Percentiles rank a stretch among this genome's conserved stretches.
Evolutionary conservation across 1,140 invertebrate genomes (phyloP).

Genomic region (Aphis craccivora): DNA sequence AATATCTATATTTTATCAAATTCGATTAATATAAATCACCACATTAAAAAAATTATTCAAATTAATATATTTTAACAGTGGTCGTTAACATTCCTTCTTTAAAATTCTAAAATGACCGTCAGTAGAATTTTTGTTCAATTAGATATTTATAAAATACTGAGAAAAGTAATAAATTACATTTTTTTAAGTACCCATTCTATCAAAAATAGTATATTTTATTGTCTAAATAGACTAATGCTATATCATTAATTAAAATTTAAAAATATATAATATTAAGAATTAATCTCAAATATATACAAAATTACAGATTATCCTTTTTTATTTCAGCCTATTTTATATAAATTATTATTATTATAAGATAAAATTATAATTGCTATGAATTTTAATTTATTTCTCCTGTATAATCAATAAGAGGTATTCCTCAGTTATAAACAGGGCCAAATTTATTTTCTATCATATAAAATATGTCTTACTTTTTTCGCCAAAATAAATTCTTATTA

Average conservation of each 20-base stretch:
- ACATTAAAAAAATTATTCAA: not conserved
- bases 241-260: not conserved
- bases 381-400: too few species aligned
- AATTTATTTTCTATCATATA: too few species aligned
- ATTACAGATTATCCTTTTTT: too few species aligned
- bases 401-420: too few species aligned
- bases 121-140: not conserved
- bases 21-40: not conserved
- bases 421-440: too few species aligned
- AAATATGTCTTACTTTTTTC: too few species aligned
- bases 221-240: too few species aligned
- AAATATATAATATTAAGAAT: not conserved
- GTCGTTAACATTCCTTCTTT: not conserved
- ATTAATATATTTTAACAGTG: not conserved
- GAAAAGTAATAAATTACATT: not conserved
- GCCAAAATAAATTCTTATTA: too few species aligned
- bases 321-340: too few species aligned
- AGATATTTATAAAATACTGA: not conserved
- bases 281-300: too few species aligned
- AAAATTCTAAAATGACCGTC: not conserved
- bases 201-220: not conserved
- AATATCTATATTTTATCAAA: not conserved
- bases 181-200: not conserved
- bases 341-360: too few species aligned
- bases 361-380: too few species aligned